Percentiles rank a stretch among this genome's conserved stretches.
Evolutionary conservation across 2,888 invertebrate species (phyloP).

Genomic region (Brenthis daphne): DNA sequence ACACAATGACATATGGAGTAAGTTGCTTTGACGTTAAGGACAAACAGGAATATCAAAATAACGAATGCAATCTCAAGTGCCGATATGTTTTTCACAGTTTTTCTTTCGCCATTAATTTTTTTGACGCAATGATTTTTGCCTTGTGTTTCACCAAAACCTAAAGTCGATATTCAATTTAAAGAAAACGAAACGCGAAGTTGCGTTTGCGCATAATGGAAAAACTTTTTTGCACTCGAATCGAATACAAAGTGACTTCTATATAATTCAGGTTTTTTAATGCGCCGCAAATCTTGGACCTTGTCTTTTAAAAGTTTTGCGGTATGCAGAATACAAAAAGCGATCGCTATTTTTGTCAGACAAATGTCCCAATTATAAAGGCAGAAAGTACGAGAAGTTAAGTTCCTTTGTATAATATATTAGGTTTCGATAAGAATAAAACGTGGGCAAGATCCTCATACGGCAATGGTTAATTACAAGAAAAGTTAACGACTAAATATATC

Average conservation of each 20-base stretch:
- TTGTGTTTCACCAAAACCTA: conserved; percentile 60
- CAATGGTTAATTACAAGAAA: conserved; percentile 17
- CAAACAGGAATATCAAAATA: conserved; percentile 62
- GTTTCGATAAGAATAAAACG: conserved; percentile 16
- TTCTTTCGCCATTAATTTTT: conserved; percentile 59
- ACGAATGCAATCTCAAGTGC: conserved; percentile 52
- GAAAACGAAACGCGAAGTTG: conserved; percentile 56
- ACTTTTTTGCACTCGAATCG: conserved; percentile 69
- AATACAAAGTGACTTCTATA: conserved; percentile 70
- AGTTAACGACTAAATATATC: conserved; percentile 19
- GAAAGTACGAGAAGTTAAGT: conserved; percentile 18
- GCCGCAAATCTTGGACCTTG: conserved; percentile 32
- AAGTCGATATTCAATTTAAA: conserved; percentile 65
- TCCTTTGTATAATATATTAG: conserved; percentile 21
- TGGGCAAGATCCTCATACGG: conserved; percentile 17
- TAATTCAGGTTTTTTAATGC: conserved; percentile 66
- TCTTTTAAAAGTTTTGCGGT: conserved; percentile 37
- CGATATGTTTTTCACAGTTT: conserved; percentile 66
- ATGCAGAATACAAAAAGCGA: conserved; percentile 34
- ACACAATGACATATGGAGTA: conserved; percentile 78
- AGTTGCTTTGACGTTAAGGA: conserved; percentile 72
- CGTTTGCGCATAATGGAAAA: conserved; percentile 75
- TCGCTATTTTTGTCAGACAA: conserved; percentile 37
- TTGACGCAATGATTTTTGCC: conserved; percentile 61
- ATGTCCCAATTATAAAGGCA: conserved; percentile 36